Evolutionary conservation across 1,140 invertebrate species (phyloP).

Genomic region (Megathymus violae): DNA sequence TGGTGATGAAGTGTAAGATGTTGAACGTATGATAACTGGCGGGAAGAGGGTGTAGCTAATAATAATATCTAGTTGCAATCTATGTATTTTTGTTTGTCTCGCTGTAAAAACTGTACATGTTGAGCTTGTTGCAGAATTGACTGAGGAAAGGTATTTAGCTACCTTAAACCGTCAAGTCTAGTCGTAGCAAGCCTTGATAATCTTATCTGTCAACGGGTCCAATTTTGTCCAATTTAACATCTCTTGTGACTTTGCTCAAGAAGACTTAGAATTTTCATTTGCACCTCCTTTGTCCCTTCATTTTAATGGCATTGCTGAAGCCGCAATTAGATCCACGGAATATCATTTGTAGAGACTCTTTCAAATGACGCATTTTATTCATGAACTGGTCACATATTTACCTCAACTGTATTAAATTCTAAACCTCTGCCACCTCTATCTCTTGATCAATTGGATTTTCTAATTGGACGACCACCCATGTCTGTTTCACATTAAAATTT

Average conservation of each 20-base stretch:
- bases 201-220: conserved; percentile 9
- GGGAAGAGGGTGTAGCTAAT: background rate
- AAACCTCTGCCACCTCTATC: conserved; percentile 42
- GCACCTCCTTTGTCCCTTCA: conserved; percentile 50
- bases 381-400: conserved; percentile 51
- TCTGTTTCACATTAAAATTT: conserved; percentile 22
- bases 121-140: too few species aligned
- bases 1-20: too few species aligned
- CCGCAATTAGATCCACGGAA: conserved; percentile 45
- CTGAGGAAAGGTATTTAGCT: too few species aligned
- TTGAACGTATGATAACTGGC: conserved; percentile 29
- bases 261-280: conserved; percentile 51
- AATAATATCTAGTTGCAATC: too few species aligned
- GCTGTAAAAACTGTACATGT: too few species aligned
- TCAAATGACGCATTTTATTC: conserved; percentile 43
- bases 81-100: too few species aligned
- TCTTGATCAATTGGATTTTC: conserved; percentile 49
- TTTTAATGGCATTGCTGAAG: conserved; percentile 51
- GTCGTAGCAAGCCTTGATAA: conserved; percentile 15
- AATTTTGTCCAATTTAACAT: conserved; percentile 28
- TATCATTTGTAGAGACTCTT: conserved; percentile 44
- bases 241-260: background rate
- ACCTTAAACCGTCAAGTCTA: background rate
- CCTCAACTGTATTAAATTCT: conserved; percentile 37
- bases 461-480: conserved; percentile 50